Percentiles rank a stretch among this genome's conserved stretches.
These are phyloP conservation scores for Pampusana beccarii DNA, from an alignment of 2,113 vertebrate species.

Conservation along the genomic window DNA sequence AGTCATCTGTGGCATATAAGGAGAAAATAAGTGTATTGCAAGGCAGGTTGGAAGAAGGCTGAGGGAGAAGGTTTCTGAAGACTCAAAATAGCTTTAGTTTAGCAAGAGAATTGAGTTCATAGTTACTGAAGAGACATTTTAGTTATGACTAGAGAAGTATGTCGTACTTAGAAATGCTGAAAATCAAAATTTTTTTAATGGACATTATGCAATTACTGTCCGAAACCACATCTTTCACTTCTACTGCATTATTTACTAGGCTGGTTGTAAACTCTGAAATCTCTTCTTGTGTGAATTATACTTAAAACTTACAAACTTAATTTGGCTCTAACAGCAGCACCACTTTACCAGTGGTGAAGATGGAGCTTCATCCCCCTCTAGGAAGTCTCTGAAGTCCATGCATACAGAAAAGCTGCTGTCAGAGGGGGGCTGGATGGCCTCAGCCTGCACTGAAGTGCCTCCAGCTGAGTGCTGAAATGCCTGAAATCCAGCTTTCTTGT, in stretches of 20 bases:
- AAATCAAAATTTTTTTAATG: not conserved
- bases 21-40: not conserved
- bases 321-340: not conserved
- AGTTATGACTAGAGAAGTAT: not conserved
- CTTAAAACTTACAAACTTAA: not conserved
- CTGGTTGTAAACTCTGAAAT: not conserved
- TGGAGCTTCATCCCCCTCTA: not conserved
- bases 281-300: not conserved
- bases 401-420: accelerated
- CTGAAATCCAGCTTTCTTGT: not conserved
- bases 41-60: not conserved
- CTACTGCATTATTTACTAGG: slow-evolving; percentile 29
- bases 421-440: not conserved
- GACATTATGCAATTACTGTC: slow-evolving; percentile 1
- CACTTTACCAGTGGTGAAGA: not conserved
- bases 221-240: not conserved
- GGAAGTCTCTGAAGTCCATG: not conserved
- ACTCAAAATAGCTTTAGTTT: not conserved
- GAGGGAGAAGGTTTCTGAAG: not conserved
- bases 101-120: not conserved
- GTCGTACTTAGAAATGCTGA: not conserved
- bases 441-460: not conserved
- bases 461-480: not conserved
- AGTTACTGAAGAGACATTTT: not conserved
- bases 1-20: not conserved